phyloP scores from a whole-genome alignment of 1,140 invertebrate genomes.

The Trachymyrmex cornetzi region DNA sequence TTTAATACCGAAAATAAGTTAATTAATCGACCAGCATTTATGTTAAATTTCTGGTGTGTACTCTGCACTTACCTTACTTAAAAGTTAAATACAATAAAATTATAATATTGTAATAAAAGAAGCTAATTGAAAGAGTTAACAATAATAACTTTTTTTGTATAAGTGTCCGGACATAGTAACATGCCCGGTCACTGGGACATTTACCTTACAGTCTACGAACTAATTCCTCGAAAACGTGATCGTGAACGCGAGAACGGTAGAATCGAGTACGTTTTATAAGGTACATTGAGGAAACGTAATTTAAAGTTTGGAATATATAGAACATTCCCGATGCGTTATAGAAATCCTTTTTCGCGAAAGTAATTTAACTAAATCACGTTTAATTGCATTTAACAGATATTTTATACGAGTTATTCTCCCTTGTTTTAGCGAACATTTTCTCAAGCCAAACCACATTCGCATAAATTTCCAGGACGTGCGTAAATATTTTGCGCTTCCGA shows the following conservation, averaged over 20 bases:
- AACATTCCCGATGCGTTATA: not conserved
- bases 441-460: not conserved
- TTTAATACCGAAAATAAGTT: too few species aligned
- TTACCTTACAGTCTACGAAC: too few species aligned
- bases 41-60: too few species aligned
- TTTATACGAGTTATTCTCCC: conserved; percentile 15
- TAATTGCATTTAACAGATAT: not conserved
- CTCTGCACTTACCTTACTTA: too few species aligned
- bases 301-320: conserved; percentile 12
- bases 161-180: too few species aligned
- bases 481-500: not conserved
- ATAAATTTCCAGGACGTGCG: not conserved
- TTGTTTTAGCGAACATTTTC: not conserved
- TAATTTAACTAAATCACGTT: conserved; percentile 36
- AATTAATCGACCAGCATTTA: too few species aligned
- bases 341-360: conserved; percentile 18
- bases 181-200: too few species aligned
- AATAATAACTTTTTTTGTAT: too few species aligned
- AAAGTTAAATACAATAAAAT: too few species aligned
- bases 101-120: too few species aligned
- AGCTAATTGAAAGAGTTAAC: too few species aligned
- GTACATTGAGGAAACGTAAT: conserved; percentile 16
- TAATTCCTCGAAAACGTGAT: too few species aligned
- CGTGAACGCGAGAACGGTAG: not conserved
- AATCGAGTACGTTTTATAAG: conserved; percentile 4